Evolutionary conservation across 2,113 vertebrate species (phyloP).

Genomic region (Chauna torquata): DNA sequence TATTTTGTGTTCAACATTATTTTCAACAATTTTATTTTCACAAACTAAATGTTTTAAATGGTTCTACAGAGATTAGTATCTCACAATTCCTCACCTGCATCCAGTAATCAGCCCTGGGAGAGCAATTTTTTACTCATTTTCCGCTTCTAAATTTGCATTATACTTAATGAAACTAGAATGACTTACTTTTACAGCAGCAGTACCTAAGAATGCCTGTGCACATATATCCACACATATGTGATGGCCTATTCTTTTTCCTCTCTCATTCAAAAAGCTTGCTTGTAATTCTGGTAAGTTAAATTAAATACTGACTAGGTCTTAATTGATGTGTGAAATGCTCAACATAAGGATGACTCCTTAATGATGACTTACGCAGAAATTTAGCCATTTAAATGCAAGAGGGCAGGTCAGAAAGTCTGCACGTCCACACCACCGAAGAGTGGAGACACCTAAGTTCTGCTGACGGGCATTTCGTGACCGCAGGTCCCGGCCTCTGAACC

Average conservation of each 20-base stretch:
- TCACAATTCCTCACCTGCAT: neutral
- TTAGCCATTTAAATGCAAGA: neutral
- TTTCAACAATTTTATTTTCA: neutral
- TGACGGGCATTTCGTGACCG: rapidly evolving
- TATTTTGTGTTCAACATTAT: neutral
- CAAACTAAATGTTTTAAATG: neutral
- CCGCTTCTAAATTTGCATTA: neutral
- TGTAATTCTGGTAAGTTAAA: neutral
- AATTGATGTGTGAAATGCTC: neutral
- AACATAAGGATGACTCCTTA: neutral
- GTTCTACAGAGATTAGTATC: neutral
- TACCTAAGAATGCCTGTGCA: neutral
- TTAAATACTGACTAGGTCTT: neutral
- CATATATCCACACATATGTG: neutral
- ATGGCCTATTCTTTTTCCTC: neutral
- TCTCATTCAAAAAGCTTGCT: neutral
- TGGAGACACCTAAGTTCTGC: neutral
- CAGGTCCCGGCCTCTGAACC: neutral
- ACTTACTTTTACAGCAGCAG: neutral
- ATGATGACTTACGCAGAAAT: neutral
- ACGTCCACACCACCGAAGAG: neutral
- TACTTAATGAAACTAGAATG: neutral
- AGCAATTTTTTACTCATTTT: neutral
- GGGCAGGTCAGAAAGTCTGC: neutral
- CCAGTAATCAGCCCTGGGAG: neutral